Conservation (phyloP, 1,140 invertebrate genomes). For the Drosophila sproati region DNA sequence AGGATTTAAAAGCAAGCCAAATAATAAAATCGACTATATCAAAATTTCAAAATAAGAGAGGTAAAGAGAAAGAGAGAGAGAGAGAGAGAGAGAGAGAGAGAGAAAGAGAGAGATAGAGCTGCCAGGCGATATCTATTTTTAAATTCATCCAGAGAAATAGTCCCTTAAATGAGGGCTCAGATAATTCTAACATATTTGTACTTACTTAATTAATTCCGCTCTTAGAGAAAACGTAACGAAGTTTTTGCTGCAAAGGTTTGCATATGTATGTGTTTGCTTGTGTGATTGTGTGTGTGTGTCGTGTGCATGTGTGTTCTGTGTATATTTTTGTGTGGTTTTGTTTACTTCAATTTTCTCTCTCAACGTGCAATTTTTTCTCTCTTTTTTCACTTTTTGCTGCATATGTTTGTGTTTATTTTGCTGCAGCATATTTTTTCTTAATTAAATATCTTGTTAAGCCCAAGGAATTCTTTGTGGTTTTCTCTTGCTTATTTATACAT, state of each 20-base stretch:
- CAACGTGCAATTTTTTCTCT: slow-evolving; percentile 19
- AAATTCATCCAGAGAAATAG: too few relatives aligned
- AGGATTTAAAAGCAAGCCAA: background rate
- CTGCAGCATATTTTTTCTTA: slow-evolving; percentile 75
- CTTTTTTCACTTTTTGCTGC: slow-evolving; percentile 6
- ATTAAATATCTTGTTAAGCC: slow-evolving; percentile 73
- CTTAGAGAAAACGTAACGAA: slow-evolving; percentile 54
- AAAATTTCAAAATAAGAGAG: background rate
- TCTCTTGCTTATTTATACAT: background rate
- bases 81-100: too few relatives aligned
- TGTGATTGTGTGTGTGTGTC: slow-evolving; percentile 20
- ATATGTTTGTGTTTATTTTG: slow-evolving; percentile 52
- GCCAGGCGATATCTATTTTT: too few relatives aligned
- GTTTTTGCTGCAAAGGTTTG: slow-evolving; percentile 11
- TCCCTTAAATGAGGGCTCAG: background rate
- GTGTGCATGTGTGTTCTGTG: slow-evolving; percentile 22
- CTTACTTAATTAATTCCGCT: slow-evolving; percentile 34
- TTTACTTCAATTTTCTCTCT: slow-evolving; percentile 31
- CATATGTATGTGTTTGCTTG: too few relatives aligned
- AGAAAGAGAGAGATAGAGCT: too few relatives aligned
- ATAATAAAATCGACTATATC: background rate
- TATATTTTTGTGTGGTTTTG: slow-evolving; percentile 25
- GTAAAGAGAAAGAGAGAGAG: too few relatives aligned
- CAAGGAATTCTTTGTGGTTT: slow-evolving; percentile 43
- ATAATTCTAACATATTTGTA: slow-evolving; percentile 58